Conservation (phyloP, 1,140 invertebrate species). For the Bombus picipes region DNA sequence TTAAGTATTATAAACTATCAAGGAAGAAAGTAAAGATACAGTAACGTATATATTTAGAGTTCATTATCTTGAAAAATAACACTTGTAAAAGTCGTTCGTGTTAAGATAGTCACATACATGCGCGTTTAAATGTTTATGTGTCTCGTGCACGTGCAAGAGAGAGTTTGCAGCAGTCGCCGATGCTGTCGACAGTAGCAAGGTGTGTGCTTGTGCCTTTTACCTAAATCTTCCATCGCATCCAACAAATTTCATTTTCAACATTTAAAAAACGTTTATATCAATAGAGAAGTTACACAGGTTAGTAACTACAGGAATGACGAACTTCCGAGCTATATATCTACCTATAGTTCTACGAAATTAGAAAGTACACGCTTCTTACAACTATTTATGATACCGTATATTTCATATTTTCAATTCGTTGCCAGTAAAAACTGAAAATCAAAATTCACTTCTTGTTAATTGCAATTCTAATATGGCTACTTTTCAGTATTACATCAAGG, state of each 20-base stretch:
- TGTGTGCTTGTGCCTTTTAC: background rate
- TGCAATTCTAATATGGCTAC: background rate
- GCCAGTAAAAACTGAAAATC: background rate
- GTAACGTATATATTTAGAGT: too few relatives aligned
- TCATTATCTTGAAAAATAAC: background rate
- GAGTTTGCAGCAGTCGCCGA: constrained; percentile 43
- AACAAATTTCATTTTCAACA: background rate
- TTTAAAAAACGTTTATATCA: background rate
- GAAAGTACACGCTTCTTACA: background rate
- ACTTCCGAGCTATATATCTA: background rate
- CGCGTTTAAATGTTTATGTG: background rate
- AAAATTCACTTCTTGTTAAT: background rate
- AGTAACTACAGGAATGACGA: background rate
- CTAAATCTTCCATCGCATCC: background rate
- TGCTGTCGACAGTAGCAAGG: constrained; percentile 11
- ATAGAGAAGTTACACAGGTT: too few relatives aligned
- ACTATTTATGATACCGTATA: background rate
- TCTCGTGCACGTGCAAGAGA: constrained; percentile 42
- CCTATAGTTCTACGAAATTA: background rate
- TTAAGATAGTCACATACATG: background rate
- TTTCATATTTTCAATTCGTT: constrained; percentile 1
- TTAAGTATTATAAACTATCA: background rate
- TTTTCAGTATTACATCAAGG: too few relatives aligned
- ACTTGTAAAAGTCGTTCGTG: background rate
- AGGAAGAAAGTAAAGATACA: background rate